Evolutionary conservation across 2,113 vertebrate genomes (phyloP).

Genomic region (Malurus elegans): DNA sequence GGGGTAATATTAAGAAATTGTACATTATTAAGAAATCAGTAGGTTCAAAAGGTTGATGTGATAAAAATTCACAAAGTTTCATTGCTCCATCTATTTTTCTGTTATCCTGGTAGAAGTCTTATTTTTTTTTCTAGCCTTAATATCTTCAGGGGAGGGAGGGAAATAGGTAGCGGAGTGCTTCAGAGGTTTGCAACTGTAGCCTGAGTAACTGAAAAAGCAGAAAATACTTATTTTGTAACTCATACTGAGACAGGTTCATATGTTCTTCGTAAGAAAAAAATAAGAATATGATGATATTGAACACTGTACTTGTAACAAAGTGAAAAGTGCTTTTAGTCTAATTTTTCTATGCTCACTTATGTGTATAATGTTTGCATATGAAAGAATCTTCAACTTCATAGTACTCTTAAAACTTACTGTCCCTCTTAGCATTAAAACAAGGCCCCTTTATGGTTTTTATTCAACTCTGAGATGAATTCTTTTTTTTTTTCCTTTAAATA

Average conservation of each 20-base stretch:
- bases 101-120: constrained; percentile 42
- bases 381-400: background rate
- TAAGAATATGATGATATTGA: background rate
- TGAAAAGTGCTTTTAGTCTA: background rate
- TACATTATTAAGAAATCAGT: background rate
- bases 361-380: background rate
- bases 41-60: background rate
- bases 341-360: background rate
- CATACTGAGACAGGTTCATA: background rate
- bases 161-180: constrained; percentile 57
- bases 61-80: background rate
- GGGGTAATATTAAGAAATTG: background rate
- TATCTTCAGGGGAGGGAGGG: background rate
- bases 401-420: background rate
- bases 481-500: constrained; percentile 56
- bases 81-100: background rate
- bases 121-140: constrained; percentile 37
- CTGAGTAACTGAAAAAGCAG: constrained; percentile 45
- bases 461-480: background rate
- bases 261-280: background rate
- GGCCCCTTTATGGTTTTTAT: background rate
- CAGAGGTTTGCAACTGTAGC: constrained; percentile 37
- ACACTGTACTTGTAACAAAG: background rate
- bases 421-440: background rate
- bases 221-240: background rate